phyloP scores from a whole-genome alignment of 2,113 vertebrate genomes.

The Protomyctophum bolini region DNA sequence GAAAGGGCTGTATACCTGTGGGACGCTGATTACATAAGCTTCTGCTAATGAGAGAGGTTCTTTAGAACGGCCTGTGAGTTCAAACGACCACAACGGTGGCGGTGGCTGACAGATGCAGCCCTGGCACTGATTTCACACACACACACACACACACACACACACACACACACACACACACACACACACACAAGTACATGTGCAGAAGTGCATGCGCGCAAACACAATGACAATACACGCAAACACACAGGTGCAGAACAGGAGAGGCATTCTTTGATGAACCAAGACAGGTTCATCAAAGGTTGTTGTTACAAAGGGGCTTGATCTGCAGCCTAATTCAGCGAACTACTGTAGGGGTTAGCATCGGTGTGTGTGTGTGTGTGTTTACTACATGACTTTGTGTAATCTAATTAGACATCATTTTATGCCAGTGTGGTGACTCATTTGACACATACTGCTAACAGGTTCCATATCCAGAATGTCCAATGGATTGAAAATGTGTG shows the following conservation, averaged over 20 bases:
- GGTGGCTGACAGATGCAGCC: conserved; percentile 74
- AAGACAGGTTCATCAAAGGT: conserved; percentile 67
- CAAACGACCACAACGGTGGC: conserved; percentile 76
- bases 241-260: conserved; percentile 57
- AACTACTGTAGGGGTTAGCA: conserved; percentile 45
- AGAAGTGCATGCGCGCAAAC: conserved; percentile 37
- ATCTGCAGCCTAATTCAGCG: conserved; percentile 66
- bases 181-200: conserved; percentile 29
- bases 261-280: conserved; percentile 71
- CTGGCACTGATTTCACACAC: conserved; percentile 62
- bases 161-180: conserved; percentile 24
- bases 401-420: conserved; percentile 40
- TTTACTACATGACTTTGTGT: conserved; percentile 53
- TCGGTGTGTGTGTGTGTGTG: conserved; percentile 19
- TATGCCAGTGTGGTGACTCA: conserved; percentile 41
- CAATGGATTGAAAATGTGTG: conserved; percentile 27
- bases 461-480: conserved; percentile 27
- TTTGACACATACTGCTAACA: conserved; percentile 53
- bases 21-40: conserved; percentile 80
- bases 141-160: conserved; percentile 19
- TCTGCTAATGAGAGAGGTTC: conserved; percentile 75
- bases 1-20: conserved; percentile 73
- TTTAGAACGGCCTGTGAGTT: conserved; percentile 73
- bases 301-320: conserved; percentile 73
- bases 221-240: conserved; percentile 46